Conservation (phyloP, 2,797 vertebrate genomes). For the Valencia hispanica region DNA sequence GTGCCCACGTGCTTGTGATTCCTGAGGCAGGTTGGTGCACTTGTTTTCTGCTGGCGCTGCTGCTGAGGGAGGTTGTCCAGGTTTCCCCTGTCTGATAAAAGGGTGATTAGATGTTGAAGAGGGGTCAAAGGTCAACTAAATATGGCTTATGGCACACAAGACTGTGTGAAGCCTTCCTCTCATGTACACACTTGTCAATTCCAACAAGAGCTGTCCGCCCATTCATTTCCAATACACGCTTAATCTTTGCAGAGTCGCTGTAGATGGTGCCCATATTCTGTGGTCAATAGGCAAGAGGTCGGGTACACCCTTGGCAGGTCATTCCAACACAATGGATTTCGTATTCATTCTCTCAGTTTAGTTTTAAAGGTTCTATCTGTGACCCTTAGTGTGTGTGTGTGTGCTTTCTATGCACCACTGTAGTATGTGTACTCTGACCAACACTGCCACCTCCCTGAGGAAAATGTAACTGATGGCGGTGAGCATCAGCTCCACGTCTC, state of each 20-base stretch:
- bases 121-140: slow-evolving; percentile 71
- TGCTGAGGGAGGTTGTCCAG: slow-evolving; percentile 37
- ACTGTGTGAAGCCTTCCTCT: background rate
- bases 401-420: background rate
- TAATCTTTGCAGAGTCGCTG: background rate
- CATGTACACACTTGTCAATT: background rate
- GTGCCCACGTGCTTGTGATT: slow-evolving; percentile 5
- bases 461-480: slow-evolving; percentile 53
- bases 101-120: slow-evolving; percentile 41
- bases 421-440: slow-evolving; percentile 63
- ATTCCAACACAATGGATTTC: background rate
- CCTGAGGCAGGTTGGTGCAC: slow-evolving; percentile 49
- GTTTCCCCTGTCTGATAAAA: slow-evolving; percentile 45
- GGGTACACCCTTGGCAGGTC: background rate
- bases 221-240: background rate
- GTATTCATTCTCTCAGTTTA: background rate
- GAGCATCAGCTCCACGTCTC: background rate
- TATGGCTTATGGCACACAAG: slow-evolving; percentile 17
- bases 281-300: background rate
- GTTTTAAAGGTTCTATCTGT: background rate
- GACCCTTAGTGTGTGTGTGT: slow-evolving; percentile 15
- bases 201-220: background rate
- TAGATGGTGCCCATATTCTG: background rate
- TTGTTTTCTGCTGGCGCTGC: slow-evolving; percentile 42
- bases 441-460: slow-evolving; percentile 80